These are phyloP conservation scores for Apodemia zela DNA, from an alignment of 2,888 invertebrate genomes.

Conservation along the genomic window DNA sequence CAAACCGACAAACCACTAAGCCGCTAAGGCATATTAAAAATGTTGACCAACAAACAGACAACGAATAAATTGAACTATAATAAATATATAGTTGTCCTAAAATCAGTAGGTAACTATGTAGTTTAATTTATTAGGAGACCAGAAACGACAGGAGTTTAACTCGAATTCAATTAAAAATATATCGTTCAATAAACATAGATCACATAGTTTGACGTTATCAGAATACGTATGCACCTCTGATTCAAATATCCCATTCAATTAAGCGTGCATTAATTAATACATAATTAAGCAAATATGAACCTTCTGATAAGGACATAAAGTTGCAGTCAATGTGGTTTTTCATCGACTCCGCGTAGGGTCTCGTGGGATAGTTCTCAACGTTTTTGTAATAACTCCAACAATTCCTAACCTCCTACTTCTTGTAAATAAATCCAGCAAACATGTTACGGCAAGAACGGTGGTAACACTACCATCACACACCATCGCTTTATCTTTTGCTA, in stretches of 20 bases:
- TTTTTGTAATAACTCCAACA: slow-evolving; percentile 43
- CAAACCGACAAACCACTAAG: too few relatives aligned
- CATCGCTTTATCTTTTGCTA: too few relatives aligned
- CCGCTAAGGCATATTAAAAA: too few relatives aligned
- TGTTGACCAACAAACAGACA: too few relatives aligned
- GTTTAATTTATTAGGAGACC: neutral
- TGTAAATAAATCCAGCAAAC: neutral
- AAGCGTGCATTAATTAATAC: slow-evolving; percentile 9
- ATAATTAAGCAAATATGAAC: neutral
- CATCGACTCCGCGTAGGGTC: slow-evolving; percentile 39
- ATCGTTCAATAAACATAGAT: slow-evolving; percentile 1
- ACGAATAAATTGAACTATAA: too few relatives aligned
- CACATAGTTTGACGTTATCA: slow-evolving; percentile 4
- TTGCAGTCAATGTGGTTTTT: neutral
- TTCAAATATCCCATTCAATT: slow-evolving; percentile 12
- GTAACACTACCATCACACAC: neutral
- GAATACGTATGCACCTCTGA: slow-evolving; percentile 11
- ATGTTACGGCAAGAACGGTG: neutral
- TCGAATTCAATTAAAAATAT: slow-evolving; percentile 8
- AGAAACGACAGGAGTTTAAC: neutral
- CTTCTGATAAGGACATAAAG: neutral
- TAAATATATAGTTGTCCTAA: too few relatives aligned
- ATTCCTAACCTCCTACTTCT: slow-evolving; percentile 43
- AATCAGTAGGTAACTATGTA: neutral
- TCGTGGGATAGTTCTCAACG: slow-evolving; percentile 71